Percentiles rank a stretch among this genome's conserved stretches.
These are phyloP conservation scores for Scylla paramamosain DNA, from an alignment of 1,140 invertebrate species.

Conservation along the genomic window DNA sequence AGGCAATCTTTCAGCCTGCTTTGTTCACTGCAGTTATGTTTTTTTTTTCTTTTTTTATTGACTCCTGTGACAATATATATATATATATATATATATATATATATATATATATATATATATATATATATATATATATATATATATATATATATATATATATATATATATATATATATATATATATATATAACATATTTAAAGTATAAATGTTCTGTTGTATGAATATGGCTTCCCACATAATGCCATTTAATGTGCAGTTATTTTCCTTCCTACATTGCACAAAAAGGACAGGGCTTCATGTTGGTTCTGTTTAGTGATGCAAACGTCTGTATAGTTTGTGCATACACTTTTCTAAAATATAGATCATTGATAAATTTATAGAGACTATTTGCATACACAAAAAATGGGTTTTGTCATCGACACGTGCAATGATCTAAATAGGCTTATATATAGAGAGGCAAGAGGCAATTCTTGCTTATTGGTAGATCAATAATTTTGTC, in stretches of 20 bases:
- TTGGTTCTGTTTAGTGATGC: too few species aligned
- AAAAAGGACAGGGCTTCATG: background rate
- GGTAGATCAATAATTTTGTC: too few species aligned
- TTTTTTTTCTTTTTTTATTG: background rate
- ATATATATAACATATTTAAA: background rate
- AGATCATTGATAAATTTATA: too few species aligned
- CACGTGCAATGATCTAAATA: too few species aligned
- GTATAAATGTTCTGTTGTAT: background rate
- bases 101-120: background rate
- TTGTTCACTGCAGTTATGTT: background rate
- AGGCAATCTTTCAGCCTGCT: background rate
- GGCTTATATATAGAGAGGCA: too few species aligned
- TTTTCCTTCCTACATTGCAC: background rate
- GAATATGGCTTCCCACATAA: background rate
- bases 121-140: slow-evolving; percentile 53
- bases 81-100: slow-evolving; percentile 32
- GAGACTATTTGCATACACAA: too few species aligned
- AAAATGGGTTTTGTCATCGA: too few species aligned
- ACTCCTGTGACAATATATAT: background rate
- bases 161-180: slow-evolving; percentile 55
- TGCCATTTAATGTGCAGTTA: background rate
- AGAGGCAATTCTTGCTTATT: too few species aligned
- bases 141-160: slow-evolving; percentile 48
- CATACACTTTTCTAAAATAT: too few species aligned
- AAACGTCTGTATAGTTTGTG: too few species aligned